Evolutionary conservation across 2,113 vertebrate species (phyloP), one percentile per base, ranked within the genome.

Genomic region (Xenopus borealis): DNA sequence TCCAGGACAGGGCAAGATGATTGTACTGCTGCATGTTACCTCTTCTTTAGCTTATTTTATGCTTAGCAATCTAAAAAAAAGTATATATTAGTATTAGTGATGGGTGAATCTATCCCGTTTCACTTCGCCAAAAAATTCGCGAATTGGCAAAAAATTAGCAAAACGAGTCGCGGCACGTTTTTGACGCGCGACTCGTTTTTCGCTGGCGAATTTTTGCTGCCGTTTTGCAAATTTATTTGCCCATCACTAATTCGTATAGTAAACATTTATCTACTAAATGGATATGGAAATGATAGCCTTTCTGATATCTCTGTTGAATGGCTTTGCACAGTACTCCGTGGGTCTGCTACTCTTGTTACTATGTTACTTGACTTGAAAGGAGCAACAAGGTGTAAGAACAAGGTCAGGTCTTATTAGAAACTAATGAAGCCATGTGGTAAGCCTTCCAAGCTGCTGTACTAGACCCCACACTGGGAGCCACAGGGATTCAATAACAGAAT

Each of bases 341-440:
- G 62, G 71, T 64, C 52, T 20, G 23, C 23, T 27, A 27, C 23
- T 27, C 2, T 27, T 27, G 23, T 27, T 27, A 27, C 23, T 27
- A 27, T 27, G 17, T 62, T 66, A 16, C 30, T 5, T 46, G 53
- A 12, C 33, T 65, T 72, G 50, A 64, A 74, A 23, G 53, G 40
- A 50, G 63, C 72, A 66, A 59, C 20, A 53, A 66, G 63, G 66
- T 66, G 63, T 66, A 65, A 74, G 33, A 74, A 58, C 14, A 46
- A 14, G 72, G 72, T 74, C 72, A 47, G 33, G 33, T 59, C 71
- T 74, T 18, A 19, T 59, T 47, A 58, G 62, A 59, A 53, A 52
- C 71, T 72, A 72, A 72, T 72, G 71, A 62, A 74, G 53, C 52
- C 72, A 62, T 78, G 79, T 62, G 2, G 0, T 64, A 72, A 67